Percentiles rank a stretch among this genome's conserved stretches.
These are phyloP conservation scores for Anarhynchus alexandrinus DNA, from an alignment of 2,113 vertebrate species.

Conservation along the genomic window DNA sequence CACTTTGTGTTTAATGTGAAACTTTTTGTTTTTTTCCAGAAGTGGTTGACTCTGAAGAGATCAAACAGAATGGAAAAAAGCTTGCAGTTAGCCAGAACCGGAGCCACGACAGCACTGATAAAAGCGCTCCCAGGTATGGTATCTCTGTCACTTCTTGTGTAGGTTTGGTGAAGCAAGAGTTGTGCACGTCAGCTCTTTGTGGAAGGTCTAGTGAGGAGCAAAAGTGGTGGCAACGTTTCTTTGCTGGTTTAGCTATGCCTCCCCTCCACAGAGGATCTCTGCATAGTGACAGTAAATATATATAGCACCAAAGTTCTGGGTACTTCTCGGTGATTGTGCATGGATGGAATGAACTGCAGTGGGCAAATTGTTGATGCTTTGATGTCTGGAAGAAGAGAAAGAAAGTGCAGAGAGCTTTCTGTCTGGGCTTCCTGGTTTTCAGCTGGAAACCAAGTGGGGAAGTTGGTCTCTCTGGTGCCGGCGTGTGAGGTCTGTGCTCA, in stretches of 20 bases:
- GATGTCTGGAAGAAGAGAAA: not conserved
- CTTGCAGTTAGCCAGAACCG: not conserved
- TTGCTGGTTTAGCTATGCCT: not conserved
- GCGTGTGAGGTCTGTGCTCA: not conserved
- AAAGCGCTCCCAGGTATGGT: constrained; percentile 15
- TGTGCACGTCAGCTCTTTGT: not conserved
- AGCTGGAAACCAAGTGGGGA: not conserved
- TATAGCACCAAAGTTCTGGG: not conserved
- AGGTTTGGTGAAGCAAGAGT: not conserved
- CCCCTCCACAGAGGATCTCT: not conserved
- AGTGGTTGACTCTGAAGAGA: constrained; percentile 1
- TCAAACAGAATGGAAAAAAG: constrained; percentile 61
- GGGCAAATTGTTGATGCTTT: not conserved
- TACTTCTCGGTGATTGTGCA: not conserved
- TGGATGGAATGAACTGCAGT: not conserved
- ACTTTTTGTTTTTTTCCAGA: constrained; percentile 1
- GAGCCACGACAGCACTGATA: not conserved
- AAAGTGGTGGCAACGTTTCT: not conserved
- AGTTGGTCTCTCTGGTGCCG: not conserved
- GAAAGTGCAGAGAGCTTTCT: not conserved
- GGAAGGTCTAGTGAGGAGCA: not conserved
- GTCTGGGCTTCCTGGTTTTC: not conserved
- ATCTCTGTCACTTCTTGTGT: fast-evolving
- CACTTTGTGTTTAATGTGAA: not conserved
- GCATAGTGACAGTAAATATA: not conserved